Conservation (phyloP, 2,888 invertebrate species). For the Cataglyphis cursor region DNA sequence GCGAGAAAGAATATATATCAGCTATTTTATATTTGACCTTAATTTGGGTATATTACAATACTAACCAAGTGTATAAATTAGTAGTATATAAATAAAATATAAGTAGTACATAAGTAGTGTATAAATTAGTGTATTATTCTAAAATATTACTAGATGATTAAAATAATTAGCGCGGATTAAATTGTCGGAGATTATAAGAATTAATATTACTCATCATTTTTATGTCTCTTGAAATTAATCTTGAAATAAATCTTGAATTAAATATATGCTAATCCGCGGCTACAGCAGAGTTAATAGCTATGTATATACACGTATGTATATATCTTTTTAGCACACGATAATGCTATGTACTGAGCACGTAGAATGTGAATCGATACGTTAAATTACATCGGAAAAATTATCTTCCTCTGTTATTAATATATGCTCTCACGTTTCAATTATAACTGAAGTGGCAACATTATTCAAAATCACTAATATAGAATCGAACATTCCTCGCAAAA, state of each 20-base stretch:
- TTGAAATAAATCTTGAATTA: too few species aligned
- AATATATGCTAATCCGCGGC: not conserved
- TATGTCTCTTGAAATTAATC: not conserved
- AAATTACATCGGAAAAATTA: constrained; percentile 17
- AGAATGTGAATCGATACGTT: not conserved
- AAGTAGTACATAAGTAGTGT: too few species aligned
- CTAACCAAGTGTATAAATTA: not conserved
- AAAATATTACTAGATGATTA: not conserved
- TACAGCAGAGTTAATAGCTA: not conserved
- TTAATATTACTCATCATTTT: not conserved
- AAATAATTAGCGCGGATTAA: not conserved
- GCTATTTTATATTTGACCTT: not conserved
- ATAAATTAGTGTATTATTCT: not conserved
- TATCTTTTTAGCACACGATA: not conserved
- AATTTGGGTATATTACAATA: not conserved
- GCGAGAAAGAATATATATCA: not conserved
- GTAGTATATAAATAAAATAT: not conserved
- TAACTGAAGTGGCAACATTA: not conserved
- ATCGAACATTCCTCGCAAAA: not conserved
- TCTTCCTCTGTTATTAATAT: constrained; percentile 20
- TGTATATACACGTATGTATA: not conserved
- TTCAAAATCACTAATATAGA: not conserved
- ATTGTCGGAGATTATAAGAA: not conserved
- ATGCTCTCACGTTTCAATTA: constrained; percentile 7
- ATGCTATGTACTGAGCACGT: not conserved